Conservation (phyloP, 2,888 invertebrate species). For the Conops quadrifasciatus region DNA sequence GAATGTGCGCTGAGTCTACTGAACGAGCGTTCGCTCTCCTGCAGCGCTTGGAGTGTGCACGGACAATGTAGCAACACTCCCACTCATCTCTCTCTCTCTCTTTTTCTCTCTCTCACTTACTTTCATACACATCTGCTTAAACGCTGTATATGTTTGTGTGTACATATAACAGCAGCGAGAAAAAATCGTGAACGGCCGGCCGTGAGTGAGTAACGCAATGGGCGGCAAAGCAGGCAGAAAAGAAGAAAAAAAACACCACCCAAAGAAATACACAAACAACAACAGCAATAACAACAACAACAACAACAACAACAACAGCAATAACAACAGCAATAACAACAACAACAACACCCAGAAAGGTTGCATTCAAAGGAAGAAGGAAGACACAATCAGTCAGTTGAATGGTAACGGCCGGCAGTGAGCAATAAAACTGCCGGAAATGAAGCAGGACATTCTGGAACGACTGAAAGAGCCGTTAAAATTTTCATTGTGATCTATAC, state of each 20-base stretch:
- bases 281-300: conserved; percentile 2
- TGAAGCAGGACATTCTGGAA: conserved; percentile 18
- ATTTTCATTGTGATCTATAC: conserved; percentile 22
- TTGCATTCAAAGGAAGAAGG: background rate
- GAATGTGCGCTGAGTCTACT: conserved; percentile 12
- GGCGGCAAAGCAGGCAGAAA: background rate
- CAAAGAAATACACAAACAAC: background rate
- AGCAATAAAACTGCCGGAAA: conserved; percentile 7
- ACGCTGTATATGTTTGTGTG: background rate
- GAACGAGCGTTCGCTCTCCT: background rate
- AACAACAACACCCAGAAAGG: too few species aligned
- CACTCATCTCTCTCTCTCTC: background rate
- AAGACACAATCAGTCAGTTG: background rate
- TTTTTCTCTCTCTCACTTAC: too few species aligned
- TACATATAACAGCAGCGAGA: background rate
- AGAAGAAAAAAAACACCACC: background rate
- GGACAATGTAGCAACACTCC: background rate
- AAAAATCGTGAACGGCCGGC: conserved; percentile 11
- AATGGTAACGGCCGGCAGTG: background rate
- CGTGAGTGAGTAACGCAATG: background rate
- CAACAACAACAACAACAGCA: conserved; percentile 5
- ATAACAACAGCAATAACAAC: background rate
- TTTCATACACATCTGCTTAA: background rate
- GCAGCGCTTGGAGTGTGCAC: background rate
- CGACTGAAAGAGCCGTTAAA: conserved; percentile 10